Evolutionary conservation across 2,797 vertebrate species (phyloP).

Genomic region (Bradypus variegatus): DNA sequence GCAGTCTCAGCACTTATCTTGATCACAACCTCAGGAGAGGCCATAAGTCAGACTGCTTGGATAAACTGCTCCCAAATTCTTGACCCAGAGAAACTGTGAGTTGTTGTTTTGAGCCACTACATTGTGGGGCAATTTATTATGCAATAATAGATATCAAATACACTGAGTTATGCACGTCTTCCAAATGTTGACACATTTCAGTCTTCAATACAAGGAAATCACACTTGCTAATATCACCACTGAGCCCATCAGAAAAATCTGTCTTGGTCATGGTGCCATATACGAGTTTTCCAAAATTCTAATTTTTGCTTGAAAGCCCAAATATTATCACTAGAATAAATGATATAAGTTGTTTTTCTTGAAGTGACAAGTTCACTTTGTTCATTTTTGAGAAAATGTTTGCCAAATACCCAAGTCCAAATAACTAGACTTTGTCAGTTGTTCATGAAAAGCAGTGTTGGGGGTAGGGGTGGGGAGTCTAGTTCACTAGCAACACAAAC

Average conservation of each 20-base stretch:
- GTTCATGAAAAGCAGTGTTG: neutral
- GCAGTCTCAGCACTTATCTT: neutral
- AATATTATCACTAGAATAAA: neutral
- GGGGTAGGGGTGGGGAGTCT: neutral
- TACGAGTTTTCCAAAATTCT: neutral
- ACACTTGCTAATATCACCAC: neutral
- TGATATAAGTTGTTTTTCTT: neutral
- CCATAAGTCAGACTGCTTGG: neutral
- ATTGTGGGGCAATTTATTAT: neutral
- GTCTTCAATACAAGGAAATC: neutral
- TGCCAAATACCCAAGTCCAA: neutral
- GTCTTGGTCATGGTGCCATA: neutral
- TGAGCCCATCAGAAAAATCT: neutral
- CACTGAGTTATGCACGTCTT: neutral
- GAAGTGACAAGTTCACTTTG: neutral
- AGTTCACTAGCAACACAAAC: neutral
- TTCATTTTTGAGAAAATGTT: neutral
- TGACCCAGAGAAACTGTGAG: neutral
- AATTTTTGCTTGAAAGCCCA: conserved; percentile 1
- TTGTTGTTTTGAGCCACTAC: neutral
- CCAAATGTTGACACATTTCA: neutral
- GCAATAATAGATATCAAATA: neutral
- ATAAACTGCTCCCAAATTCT: neutral
- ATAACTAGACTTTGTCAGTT: neutral
- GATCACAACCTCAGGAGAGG: neutral